phyloP scores from a whole-genome alignment of 2,113 vertebrate genomes.

The Sigmodon hispidus region DNA sequence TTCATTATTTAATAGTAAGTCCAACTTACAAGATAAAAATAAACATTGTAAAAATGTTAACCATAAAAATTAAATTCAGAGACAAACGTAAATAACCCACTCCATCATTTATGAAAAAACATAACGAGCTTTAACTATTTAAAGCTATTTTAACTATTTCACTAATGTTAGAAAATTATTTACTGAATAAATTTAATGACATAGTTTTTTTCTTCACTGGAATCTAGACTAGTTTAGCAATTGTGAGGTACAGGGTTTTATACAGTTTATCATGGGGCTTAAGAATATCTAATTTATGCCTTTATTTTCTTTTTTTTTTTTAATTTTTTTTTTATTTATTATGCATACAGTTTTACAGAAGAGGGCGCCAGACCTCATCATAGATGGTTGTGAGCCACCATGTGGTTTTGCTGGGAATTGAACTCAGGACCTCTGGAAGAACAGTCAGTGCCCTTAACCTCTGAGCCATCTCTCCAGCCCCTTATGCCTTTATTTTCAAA shows the following conservation, averaged over 20 bases:
- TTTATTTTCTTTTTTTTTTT: too few species aligned
- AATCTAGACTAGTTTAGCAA: neutral
- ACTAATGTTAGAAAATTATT: neutral
- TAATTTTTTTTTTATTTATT: too few species aligned
- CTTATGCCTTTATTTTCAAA: neutral
- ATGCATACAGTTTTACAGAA: too few species aligned
- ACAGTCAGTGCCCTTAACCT: too few species aligned
- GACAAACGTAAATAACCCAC: rapidly evolving
- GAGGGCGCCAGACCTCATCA: too few species aligned
- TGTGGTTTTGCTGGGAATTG: too few species aligned
- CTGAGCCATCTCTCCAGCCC: too few species aligned
- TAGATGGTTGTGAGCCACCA: too few species aligned
- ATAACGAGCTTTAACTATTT: neutral
- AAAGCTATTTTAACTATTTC: too few species aligned
- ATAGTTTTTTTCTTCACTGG: neutral
- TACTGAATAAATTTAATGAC: neutral
- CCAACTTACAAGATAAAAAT: neutral
- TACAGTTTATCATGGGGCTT: neutral
- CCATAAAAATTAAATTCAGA: neutral
- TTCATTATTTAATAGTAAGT: neutral
- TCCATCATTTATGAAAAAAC: neutral
- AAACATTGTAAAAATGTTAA: neutral
- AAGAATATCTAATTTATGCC: neutral
- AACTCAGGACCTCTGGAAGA: too few species aligned
- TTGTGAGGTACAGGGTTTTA: neutral